These are phyloP conservation scores for Sialis lutaria DNA, from an alignment of 2,888 invertebrate genomes.

Conservation along the genomic window DNA sequence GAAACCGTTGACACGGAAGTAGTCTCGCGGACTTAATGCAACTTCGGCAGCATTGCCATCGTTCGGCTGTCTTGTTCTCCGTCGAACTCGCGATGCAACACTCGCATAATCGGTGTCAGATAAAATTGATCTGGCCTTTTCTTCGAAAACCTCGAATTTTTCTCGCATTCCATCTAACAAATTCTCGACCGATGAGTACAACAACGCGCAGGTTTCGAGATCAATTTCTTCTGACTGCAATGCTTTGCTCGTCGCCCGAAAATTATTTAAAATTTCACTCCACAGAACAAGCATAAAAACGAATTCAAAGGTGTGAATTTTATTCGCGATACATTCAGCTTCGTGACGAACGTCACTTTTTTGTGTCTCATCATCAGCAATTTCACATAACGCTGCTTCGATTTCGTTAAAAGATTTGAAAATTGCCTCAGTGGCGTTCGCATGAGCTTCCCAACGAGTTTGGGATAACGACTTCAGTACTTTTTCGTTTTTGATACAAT, in stretches of 20 bases:
- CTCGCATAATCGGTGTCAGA: neutral
- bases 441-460: conserved; percentile 17
- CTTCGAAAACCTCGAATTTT: neutral
- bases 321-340: conserved; percentile 2
- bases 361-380: conserved; percentile 2
- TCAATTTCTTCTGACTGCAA: neutral
- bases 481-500: conserved; percentile 10
- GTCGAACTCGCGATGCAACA: too few species aligned
- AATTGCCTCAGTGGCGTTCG: conserved; percentile 12
- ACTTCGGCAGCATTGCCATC: neutral
- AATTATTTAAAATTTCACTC: conserved; percentile 3
- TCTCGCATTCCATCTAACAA: neutral
- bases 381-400: too few species aligned
- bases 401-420: conserved; percentile 1
- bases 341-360: conserved; percentile 4
- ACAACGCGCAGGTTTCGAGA: neutral
- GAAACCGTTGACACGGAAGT: neutral
- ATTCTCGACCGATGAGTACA: neutral
- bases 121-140: neutral
- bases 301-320: conserved; percentile 6
- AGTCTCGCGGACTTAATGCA: neutral
- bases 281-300: conserved; percentile 4
- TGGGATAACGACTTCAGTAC: conserved; percentile 14
- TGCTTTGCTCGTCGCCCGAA: conserved; percentile 1
- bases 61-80: neutral